A percentile compares a stretch with the other conserved stretches of the same genome.
Conservation (phyloP, 2,113 vertebrate genomes). For the Sapayoa aenigma region DNA sequence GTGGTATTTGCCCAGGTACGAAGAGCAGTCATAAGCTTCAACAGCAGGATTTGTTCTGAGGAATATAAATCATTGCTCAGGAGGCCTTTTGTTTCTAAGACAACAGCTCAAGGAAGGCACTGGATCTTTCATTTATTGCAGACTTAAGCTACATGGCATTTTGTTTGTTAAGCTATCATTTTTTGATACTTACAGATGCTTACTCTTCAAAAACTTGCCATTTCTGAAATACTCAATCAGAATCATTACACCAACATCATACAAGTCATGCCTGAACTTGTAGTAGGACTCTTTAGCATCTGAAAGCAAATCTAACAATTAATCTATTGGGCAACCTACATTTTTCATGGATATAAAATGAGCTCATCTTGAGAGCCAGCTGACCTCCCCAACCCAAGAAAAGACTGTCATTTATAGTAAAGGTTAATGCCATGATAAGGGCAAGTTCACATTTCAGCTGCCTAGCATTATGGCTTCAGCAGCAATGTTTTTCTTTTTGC, state of each 20-base stretch:
- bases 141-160: not conserved
- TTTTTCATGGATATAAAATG: not conserved
- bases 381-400: not conserved
- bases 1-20: not conserved
- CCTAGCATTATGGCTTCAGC: not conserved
- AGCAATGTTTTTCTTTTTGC: not conserved
- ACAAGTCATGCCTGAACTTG: not conserved
- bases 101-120: not conserved
- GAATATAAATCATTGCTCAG: not conserved
- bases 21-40: not conserved
- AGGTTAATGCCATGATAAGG: not conserved
- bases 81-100: not conserved
- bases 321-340: not conserved
- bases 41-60: not conserved
- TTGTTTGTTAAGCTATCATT: not conserved
- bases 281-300: not conserved
- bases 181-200: not conserved
- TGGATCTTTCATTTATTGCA: not conserved
- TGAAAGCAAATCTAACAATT: not conserved
- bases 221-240: not conserved
- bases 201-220: not conserved
- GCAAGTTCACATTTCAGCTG: conserved; percentile 25
- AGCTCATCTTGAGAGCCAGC: not conserved
- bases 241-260: not conserved
- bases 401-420: conserved; percentile 13